Evolutionary conservation across 2,113 vertebrate species (phyloP).

Genomic region (Ornithorhynchus anatinus): DNA sequence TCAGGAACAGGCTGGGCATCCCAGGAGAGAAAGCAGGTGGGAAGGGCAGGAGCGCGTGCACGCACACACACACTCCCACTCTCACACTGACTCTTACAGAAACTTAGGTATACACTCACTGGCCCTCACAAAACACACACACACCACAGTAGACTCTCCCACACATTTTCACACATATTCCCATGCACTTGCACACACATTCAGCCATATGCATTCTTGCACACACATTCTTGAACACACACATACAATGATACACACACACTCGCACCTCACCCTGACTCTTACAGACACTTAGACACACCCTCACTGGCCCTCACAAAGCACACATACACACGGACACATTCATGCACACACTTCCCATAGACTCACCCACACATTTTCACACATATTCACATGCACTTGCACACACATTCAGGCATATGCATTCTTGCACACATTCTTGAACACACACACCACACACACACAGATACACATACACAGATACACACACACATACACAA

Average conservation of each 20-base stretch:
- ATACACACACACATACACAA: neutral
- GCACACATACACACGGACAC: neutral
- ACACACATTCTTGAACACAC: neutral
- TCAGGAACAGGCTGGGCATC: neutral
- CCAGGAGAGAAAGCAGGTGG: neutral
- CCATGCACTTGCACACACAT: neutral
- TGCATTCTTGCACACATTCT: neutral
- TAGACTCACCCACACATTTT: neutral
- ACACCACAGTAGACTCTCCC: no score
- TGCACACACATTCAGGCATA: neutral
- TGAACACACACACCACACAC: neutral
- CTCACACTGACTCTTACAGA: neutral
- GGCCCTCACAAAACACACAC: neutral
- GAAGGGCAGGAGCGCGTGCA: neutral
- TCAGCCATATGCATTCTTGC: neutral
- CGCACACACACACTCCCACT: neutral
- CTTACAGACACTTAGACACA: neutral
- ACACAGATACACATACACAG: neutral
- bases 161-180: neutral
- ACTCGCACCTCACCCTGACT: neutral
- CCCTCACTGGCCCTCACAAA: neutral
- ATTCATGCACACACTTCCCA: no score
- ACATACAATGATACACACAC: neutral
- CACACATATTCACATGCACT: neutral
- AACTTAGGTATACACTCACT: neutral